Evolutionary conservation across 2,113 vertebrate species (phyloP).

Genomic region (Chrysochloris asiatica): DNA sequence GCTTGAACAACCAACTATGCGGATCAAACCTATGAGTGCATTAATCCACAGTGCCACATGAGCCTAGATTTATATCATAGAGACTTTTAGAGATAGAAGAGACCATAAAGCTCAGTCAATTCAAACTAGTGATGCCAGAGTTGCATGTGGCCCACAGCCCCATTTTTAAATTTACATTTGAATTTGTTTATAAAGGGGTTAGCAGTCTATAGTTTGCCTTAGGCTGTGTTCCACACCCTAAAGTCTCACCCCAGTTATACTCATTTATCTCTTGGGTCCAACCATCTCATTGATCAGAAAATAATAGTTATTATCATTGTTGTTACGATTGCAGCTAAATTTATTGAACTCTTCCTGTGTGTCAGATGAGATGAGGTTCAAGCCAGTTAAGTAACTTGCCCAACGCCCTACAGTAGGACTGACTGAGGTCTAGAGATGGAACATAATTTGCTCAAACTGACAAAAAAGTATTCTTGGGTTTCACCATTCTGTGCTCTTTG

Average conservation of each 20-base stretch:
- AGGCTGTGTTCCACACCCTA: neutral
- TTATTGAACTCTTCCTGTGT: neutral
- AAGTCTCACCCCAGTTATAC: neutral
- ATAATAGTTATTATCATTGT: neutral
- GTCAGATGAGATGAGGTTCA: fast-evolving
- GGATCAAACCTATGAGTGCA: no score
- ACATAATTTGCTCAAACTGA: neutral
- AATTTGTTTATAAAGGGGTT: neutral
- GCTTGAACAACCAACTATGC: no score
- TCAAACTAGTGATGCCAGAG: neutral
- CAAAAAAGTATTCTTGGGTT: neutral
- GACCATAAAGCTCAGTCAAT: neutral
- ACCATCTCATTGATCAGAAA: neutral
- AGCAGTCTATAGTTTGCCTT: neutral
- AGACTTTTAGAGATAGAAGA: neutral
- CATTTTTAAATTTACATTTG: neutral
- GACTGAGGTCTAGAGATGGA: neutral
- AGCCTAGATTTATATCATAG: neutral
- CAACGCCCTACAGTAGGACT: neutral
- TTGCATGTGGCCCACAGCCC: neutral
- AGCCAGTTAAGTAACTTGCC: neutral
- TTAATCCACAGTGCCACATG: no score
- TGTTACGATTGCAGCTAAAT: neutral
- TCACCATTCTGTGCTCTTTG: neutral
- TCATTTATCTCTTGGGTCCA: neutral